Evolutionary conservation across 2,797 vertebrate species (phyloP).

Genomic region (Florisuga fusca): DNA sequence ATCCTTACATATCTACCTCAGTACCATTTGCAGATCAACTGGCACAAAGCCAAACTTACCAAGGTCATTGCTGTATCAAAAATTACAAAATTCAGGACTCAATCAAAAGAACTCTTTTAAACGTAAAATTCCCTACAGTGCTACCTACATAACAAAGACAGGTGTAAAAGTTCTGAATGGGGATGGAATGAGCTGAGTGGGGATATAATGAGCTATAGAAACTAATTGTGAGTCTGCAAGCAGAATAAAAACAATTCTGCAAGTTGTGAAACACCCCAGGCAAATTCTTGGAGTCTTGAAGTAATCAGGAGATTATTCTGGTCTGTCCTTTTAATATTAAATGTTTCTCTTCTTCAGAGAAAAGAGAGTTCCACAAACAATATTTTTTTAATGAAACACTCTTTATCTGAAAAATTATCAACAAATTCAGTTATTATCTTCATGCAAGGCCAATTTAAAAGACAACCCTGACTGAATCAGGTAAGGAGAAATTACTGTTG

Average conservation of each 20-base stretch:
- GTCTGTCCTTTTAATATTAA: conserved; percentile 10
- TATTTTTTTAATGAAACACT: not conserved
- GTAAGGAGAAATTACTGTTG: not conserved
- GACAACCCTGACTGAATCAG: not conserved
- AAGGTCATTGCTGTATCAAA: not conserved
- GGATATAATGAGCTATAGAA: not conserved
- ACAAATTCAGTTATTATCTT: not conserved
- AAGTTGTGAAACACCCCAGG: not conserved
- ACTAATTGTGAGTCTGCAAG: not conserved
- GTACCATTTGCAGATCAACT: not conserved
- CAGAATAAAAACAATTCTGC: not conserved
- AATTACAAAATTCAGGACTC: not conserved
- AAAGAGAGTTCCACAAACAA: not conserved
- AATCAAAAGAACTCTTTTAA: not conserved
- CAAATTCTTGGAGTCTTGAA: not conserved
- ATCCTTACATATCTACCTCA: not conserved
- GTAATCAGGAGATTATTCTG: not conserved
- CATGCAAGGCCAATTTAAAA: not conserved
- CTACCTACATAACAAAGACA: not conserved
- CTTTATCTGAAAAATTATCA: not conserved
- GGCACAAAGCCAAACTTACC: not conserved
- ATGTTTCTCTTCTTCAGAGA: not conserved
- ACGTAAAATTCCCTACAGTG: not conserved
- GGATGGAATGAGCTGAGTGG: not conserved
- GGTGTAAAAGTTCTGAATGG: not conserved